Conservation (phyloP, 2,888 invertebrate genomes). For the Eurytoma californica region DNA sequence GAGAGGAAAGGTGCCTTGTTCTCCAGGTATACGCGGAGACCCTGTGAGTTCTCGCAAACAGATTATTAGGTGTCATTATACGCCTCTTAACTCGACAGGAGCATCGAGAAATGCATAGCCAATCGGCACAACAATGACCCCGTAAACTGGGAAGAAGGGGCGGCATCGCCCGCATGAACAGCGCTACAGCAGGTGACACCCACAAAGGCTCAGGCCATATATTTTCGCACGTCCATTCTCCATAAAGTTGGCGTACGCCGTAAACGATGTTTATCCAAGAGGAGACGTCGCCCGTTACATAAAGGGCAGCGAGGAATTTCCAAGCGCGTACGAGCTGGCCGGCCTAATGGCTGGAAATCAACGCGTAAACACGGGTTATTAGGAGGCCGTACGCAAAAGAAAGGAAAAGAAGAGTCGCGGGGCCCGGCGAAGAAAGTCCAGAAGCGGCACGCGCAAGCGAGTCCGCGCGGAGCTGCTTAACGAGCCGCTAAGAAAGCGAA, state of each 20-base stretch:
- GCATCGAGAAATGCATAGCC: too few species aligned
- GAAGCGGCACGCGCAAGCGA: background rate
- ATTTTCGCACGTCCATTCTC: background rate
- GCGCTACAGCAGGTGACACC: background rate
- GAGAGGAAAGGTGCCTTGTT: too few species aligned
- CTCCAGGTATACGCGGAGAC: too few species aligned
- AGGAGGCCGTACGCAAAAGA: background rate
- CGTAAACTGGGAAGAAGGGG: background rate
- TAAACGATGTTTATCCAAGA: background rate
- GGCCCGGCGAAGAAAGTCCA: slow-evolving; percentile 8
- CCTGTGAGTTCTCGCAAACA: too few species aligned
- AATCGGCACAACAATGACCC: too few species aligned
- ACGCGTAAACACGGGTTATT: slow-evolving; percentile 23
- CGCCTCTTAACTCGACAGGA: background rate
- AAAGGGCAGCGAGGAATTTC: too few species aligned
- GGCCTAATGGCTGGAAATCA: slow-evolving; percentile 15
- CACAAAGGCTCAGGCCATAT: background rate
- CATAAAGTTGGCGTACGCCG: background rate
- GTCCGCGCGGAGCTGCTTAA: background rate
- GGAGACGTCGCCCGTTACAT: background rate
- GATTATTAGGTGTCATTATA: too few species aligned
- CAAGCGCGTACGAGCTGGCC: too few species aligned
- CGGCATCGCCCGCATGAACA: background rate
- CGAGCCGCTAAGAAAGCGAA: background rate
- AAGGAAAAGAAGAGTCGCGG: slow-evolving; percentile 1